Evolutionary conservation across 2,797 vertebrate species (phyloP).

Genomic region (Scleropages formosus): DNA sequence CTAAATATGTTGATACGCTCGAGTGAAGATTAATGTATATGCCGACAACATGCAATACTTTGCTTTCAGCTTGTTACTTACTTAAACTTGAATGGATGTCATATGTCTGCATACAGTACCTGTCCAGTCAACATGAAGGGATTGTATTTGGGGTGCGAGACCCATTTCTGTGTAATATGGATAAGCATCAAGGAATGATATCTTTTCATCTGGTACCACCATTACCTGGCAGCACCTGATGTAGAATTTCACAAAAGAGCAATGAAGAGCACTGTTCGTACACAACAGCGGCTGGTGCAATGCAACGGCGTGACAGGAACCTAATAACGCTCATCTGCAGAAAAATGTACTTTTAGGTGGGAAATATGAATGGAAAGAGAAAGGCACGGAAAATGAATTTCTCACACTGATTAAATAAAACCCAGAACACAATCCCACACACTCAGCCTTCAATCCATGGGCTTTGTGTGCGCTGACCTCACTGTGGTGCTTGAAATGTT

Average conservation of each 20-base stretch:
- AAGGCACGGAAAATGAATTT: not conserved
- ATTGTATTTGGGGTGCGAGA: constrained; percentile 2
- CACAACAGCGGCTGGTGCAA: too few species aligned
- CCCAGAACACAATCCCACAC: too few species aligned
- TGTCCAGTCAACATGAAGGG: not conserved
- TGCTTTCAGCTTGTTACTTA: not conserved
- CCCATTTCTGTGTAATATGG: not conserved
- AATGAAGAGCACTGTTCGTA: not conserved
- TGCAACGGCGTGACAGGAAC: too few species aligned
- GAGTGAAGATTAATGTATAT: constrained; percentile 65
- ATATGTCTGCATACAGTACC: not conserved
- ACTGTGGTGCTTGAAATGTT: not conserved
- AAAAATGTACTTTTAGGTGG: too few species aligned
- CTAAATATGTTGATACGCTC: constrained; percentile 48
- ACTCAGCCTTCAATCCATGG: not conserved
- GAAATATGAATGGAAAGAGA: not conserved
- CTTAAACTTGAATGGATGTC: constrained; percentile 12
- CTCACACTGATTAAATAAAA: not conserved
- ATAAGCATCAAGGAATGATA: not conserved
- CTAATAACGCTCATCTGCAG: too few species aligned
- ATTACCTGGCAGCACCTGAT: not conserved
- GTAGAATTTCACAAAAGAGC: not conserved
- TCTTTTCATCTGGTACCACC: not conserved
- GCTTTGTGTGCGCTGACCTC: not conserved
- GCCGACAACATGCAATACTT: constrained; percentile 55